phyloP scores from a whole-genome alignment of 2,888 invertebrate genomes.

The Entomobrya multifasciata region DNA sequence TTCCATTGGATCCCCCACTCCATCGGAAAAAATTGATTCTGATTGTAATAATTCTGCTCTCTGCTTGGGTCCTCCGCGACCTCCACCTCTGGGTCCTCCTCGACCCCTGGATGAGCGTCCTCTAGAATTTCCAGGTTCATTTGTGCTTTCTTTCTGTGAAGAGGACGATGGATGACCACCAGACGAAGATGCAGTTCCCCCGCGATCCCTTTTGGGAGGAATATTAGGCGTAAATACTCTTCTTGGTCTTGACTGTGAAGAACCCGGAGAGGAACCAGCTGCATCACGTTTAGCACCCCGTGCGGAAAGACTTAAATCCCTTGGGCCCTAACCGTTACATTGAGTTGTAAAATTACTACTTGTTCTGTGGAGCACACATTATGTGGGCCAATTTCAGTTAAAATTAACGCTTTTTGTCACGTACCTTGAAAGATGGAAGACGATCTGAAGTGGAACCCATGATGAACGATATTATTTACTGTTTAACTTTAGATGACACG shows the following conservation, averaged over 20 bases:
- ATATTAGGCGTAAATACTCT: conserved; percentile 76
- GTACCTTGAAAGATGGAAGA: conserved; percentile 74
- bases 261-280: background rate
- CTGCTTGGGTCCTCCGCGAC: conserved; percentile 57
- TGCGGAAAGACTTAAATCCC: conserved; percentile 73
- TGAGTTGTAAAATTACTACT: background rate
- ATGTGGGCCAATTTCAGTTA: too few relatives aligned
- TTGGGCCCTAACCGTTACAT: conserved; percentile 58
- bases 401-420: too few relatives aligned
- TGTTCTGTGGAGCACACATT: conserved; percentile 1
- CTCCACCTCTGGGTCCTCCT: conserved; percentile 49
- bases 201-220: conserved; percentile 70
- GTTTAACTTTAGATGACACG: background rate
- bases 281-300: conserved; percentile 38
- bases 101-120: conserved; percentile 47
- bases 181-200: background rate
- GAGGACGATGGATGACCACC: background rate
- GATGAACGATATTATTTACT: background rate
- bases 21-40: conserved; percentile 76
- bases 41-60: conserved; percentile 71
- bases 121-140: conserved; percentile 44
- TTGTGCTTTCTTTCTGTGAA: conserved; percentile 23
- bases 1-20: conserved; percentile 70
- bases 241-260: conserved; percentile 53
- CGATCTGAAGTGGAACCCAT: conserved; percentile 58